These are phyloP conservation scores for Biston betularia DNA, from an alignment of 2,888 invertebrate species.

Conservation along the genomic window DNA sequence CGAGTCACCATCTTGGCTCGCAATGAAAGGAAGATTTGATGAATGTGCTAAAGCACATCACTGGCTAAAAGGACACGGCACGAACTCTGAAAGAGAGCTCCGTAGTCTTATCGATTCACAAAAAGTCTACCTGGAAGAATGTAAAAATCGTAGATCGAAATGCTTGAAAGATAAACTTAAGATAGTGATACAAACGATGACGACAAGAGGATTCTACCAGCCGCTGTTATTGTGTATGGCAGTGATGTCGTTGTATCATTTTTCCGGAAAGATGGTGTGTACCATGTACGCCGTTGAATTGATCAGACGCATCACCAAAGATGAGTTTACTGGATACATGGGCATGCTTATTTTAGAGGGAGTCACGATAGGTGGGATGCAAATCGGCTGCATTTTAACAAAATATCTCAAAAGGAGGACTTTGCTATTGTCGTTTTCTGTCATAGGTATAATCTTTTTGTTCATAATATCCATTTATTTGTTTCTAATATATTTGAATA, in stretches of 20 bases:
- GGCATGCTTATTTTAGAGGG: slow-evolving; percentile 71
- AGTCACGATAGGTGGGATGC: slow-evolving; percentile 66
- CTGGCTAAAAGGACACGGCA: slow-evolving; percentile 58
- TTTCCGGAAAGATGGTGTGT: slow-evolving; percentile 63
- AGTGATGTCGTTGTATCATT: slow-evolving; percentile 58
- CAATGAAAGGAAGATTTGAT: slow-evolving; percentile 59
- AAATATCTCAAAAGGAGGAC: slow-evolving; percentile 61
- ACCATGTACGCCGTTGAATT: slow-evolving; percentile 65
- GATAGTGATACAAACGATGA: slow-evolving; percentile 44
- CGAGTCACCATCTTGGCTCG: slow-evolving; percentile 65
- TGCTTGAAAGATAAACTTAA: slow-evolving; percentile 43
- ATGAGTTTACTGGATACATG: slow-evolving; percentile 60
- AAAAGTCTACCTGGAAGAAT: slow-evolving; percentile 47
- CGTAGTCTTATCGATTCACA: slow-evolving; percentile 54
- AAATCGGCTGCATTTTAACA: slow-evolving; percentile 61
- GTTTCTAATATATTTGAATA: slow-evolving; percentile 55
- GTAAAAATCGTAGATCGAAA: slow-evolving; percentile 36
- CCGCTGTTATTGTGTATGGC: slow-evolving; percentile 58
- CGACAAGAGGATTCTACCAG: slow-evolving; percentile 57
- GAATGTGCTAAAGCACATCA: slow-evolving; percentile 57
- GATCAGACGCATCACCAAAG: slow-evolving; percentile 59
- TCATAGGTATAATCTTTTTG: slow-evolving; percentile 58
- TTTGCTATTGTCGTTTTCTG: slow-evolving; percentile 57
- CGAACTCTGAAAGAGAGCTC: slow-evolving; percentile 55
- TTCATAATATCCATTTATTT: slow-evolving; percentile 63